Evolutionary conservation across 2,888 invertebrate species (phyloP).

Genomic region (Anthoptus insignis): DNA sequence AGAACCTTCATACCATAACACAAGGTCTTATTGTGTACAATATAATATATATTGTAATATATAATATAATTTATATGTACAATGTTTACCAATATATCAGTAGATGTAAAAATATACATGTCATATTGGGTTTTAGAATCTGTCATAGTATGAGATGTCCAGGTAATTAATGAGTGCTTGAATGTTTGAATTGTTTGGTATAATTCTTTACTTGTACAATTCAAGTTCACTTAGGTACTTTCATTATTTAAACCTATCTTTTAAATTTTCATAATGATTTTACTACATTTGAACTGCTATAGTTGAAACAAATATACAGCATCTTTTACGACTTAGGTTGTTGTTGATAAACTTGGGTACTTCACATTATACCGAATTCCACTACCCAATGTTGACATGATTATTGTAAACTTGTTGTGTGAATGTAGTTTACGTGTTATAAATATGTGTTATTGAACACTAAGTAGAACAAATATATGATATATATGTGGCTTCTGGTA

Average conservation of each 20-base stretch:
- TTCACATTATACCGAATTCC: not conserved
- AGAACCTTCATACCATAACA: slow-evolving; percentile 9
- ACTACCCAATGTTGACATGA: not conserved
- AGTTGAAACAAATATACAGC: too few species aligned
- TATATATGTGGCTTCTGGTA: not conserved
- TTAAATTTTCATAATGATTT: too few species aligned
- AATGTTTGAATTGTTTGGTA: too few species aligned
- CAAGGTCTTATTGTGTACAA: slow-evolving; percentile 22
- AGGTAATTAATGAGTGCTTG: not conserved
- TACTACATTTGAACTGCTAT: too few species aligned
- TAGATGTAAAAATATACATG: slow-evolving; percentile 24
- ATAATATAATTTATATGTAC: too few species aligned
- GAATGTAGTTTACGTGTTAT: slow-evolving; percentile 17
- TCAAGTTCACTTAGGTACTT: too few species aligned
- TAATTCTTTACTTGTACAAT: too few species aligned
- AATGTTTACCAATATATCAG: slow-evolving; percentile 12
- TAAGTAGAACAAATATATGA: not conserved
- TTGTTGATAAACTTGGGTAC: not conserved
- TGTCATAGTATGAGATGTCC: slow-evolving; percentile 5
- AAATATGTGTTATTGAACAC: slow-evolving; percentile 10
- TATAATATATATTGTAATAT: too few species aligned
- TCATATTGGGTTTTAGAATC: slow-evolving; percentile 2
- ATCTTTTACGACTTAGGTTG: too few species aligned
- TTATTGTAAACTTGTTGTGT: slow-evolving; percentile 15
- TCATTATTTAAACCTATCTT: too few species aligned